Evolutionary conservation across 1,140 invertebrate species (phyloP), one percentile per base, ranked within the genome.

Genomic region (Notospermus geniculatus): DNA sequence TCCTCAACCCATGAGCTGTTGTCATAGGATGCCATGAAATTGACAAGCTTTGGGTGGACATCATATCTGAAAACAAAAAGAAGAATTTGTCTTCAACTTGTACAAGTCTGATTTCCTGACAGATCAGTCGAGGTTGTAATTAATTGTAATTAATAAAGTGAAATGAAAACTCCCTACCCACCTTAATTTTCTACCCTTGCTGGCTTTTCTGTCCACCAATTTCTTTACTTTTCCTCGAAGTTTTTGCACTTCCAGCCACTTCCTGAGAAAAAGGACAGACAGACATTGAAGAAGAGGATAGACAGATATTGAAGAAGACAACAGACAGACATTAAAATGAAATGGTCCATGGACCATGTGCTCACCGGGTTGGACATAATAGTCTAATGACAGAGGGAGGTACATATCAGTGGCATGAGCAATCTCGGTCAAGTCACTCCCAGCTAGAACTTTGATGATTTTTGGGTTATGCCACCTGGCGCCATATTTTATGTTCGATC

Each of bases 1-100:
- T 88, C 86, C 61, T 93, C 88, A 11, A 86, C 87, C 88, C 89
- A 91, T n/a, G 84, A 82, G 57, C 81, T 79, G 2, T 83, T 80
- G 55, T 88, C 86, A 57, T 88, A 83, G 0, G 92, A 90, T 2
- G 93, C 92, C 92, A 96, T 95, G 73, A 92, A 97, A 81, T 95
- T 97, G 0, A 95, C 88, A 23, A 98, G 80, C 79, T 95, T 93
- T 43, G 89, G 87, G 79, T 96, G 92, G 15, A 96, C 88, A 68
- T 90, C 88, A 82, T 94, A 98, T 58, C 93, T 87, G 53, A 58
- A 71, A 68, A n/a, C 30, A 46, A n/a, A 57, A 54, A 4, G 15
- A 36, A 36, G 15, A 4, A 7, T 4, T 7, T 36, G 4, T 36
- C 4, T 15, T 7, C 32, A 36, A 7, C 5, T 36, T 36, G 4